These are phyloP conservation scores for Misgurnus mizolepis DNA, from an alignment of 2,113 vertebrate species.

Conservation along the genomic window DNA sequence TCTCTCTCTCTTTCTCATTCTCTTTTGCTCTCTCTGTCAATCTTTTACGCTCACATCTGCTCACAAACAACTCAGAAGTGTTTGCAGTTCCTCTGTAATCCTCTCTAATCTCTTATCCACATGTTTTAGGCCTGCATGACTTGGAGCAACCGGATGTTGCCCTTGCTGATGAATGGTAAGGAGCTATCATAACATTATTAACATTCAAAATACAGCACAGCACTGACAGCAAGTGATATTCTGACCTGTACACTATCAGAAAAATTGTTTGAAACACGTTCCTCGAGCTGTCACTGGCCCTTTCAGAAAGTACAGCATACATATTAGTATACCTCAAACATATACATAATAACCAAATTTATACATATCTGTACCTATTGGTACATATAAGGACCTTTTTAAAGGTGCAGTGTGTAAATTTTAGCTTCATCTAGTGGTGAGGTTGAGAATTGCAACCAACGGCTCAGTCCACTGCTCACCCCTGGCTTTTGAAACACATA, in stretches of 20 bases:
- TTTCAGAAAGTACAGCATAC: too few relatives aligned
- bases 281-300: too few relatives aligned
- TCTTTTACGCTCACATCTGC: background rate
- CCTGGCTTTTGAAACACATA: too few relatives aligned
- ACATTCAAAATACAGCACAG: background rate
- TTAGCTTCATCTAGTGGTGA: too few relatives aligned
- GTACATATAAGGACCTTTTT: too few relatives aligned
- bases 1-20: background rate
- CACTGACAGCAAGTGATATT: background rate
- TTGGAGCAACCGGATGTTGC: slow-evolving; percentile 96
- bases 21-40: background rate
- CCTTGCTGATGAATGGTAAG: slow-evolving; percentile 97
- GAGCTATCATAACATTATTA: slow-evolving; percentile 46
- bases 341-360: too few relatives aligned
- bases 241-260: background rate
- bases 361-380: too few relatives aligned
- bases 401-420: too few relatives aligned
- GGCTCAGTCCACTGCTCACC: too few relatives aligned
- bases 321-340: too few relatives aligned
- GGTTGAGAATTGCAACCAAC: too few relatives aligned
- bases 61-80: background rate
- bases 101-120: background rate
- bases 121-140: slow-evolving; percentile 88
- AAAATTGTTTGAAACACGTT: too few relatives aligned
- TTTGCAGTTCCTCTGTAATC: background rate